Evolutionary conservation across 1,140 invertebrate species (phyloP).

Genomic region (Cydia splendana): DNA sequence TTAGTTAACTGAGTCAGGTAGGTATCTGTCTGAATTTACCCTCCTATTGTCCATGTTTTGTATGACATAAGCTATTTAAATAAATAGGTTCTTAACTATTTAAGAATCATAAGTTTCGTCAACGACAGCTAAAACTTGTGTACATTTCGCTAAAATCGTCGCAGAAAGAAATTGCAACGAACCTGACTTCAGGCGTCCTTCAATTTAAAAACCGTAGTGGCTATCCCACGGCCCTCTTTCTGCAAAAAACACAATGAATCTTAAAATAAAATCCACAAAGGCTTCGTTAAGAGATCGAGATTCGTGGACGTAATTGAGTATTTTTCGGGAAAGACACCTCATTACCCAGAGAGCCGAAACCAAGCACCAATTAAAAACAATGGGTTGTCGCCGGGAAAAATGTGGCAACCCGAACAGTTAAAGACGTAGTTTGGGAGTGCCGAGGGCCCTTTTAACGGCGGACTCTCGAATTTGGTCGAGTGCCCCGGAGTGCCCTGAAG

Average conservation of each 20-base stretch:
- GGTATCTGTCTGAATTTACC: too few relatives aligned
- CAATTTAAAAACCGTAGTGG: neutral
- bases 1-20: too few relatives aligned
- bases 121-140: too few relatives aligned
- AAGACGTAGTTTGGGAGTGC: slow-evolving; percentile 42
- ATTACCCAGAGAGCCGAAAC: slow-evolving; percentile 34
- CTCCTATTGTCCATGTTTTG: too few relatives aligned
- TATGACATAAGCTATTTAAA: too few relatives aligned
- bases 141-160: neutral
- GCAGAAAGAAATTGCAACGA: neutral
- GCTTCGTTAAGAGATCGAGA: slow-evolving; percentile 26
- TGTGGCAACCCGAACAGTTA: slow-evolving; percentile 44
- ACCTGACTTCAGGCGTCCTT: neutral
- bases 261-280: slow-evolving; percentile 29
- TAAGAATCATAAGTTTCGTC: too few relatives aligned
- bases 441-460: slow-evolving; percentile 43
- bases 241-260: slow-evolving; percentile 25
- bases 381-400: slow-evolving; percentile 44
- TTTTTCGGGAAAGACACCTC: slow-evolving; percentile 31
- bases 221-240: neutral
- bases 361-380: slow-evolving; percentile 54
- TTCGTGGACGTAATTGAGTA: slow-evolving; percentile 19
- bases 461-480: slow-evolving; percentile 53
- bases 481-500: slow-evolving; percentile 34
- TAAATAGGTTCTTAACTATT: too few relatives aligned